These are phyloP conservation scores for Gari tellinella DNA, from an alignment of 2,888 invertebrate species.

Conservation along the genomic window DNA sequence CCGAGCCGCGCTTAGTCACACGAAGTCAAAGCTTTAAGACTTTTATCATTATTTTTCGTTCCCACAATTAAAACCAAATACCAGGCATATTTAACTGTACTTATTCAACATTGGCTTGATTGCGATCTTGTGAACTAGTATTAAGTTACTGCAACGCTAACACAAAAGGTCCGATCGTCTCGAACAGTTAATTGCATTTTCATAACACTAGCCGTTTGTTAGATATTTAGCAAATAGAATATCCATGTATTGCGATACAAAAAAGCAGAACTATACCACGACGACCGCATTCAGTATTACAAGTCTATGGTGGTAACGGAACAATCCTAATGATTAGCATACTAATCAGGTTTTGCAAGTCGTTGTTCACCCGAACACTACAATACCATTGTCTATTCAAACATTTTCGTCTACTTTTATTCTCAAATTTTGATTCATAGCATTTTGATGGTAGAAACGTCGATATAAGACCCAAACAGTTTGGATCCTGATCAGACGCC, in stretches of 20 bases:
- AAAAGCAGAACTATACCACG: no score
- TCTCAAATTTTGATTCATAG: no score
- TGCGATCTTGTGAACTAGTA: slow-evolving; percentile 19
- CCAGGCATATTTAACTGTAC: slow-evolving; percentile 15
- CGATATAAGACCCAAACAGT: no score
- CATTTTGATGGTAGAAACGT: no score
- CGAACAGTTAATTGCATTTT: no score
- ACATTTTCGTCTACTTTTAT: no score
- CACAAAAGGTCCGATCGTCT: not conserved
- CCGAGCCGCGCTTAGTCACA: not conserved
- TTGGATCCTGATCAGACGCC: no score
- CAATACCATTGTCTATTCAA: no score
- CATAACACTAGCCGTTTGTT: no score
- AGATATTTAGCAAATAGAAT: no score
- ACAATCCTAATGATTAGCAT: slow-evolving; percentile 10
- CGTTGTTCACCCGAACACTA: slow-evolving; percentile 4
- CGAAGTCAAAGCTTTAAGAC: not conserved
- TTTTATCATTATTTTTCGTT: slow-evolving; percentile 15
- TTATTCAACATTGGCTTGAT: slow-evolving; percentile 26
- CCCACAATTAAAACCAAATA: slow-evolving; percentile 43
- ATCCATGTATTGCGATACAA: no score
- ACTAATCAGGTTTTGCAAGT: no score
- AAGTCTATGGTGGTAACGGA: slow-evolving; percentile 1
- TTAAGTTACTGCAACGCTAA: slow-evolving; percentile 12
- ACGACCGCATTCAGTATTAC: slow-evolving; percentile 25